phyloP scores from a whole-genome alignment of 2,888 invertebrate genomes.

The Callosobruchus maculatus region DNA sequence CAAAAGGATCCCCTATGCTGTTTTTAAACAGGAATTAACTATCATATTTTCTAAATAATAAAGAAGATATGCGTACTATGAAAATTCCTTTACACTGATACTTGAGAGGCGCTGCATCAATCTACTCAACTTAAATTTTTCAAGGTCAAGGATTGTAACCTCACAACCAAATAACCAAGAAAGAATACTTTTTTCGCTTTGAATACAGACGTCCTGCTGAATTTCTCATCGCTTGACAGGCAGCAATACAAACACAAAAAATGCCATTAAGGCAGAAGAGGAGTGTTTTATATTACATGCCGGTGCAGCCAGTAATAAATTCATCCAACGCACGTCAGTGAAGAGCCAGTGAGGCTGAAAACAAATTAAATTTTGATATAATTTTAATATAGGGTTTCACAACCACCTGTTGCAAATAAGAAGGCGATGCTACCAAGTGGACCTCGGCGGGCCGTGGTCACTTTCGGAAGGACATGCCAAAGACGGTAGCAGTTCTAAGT shows the following conservation, averaged over 20 bases:
- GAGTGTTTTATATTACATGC: constrained; percentile 15
- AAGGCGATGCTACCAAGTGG: neutral
- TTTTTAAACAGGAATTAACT: too few species aligned
- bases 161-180: too few species aligned
- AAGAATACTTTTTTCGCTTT: neutral
- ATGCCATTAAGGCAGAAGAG: constrained; percentile 14
- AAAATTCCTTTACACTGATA: too few species aligned
- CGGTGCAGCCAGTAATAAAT: constrained; percentile 18
- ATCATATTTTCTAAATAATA: too few species aligned
- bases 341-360: constrained; percentile 23
- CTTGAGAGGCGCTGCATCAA: too few species aligned
- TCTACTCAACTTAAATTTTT: too few species aligned
- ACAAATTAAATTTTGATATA: constrained; percentile 42
- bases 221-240: neutral
- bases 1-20: too few species aligned
- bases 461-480: neutral
- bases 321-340: constrained; percentile 11
- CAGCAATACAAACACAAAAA: constrained; percentile 18
- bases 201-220: neutral
- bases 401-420: constrained; percentile 34
- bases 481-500: neutral
- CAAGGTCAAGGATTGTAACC: too few species aligned
- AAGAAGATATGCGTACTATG: too few species aligned
- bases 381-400: constrained; percentile 45
- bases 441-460: neutral